phyloP scores from a whole-genome alignment of 2,797 vertebrate species.

The Nannoperca australis region DNA sequence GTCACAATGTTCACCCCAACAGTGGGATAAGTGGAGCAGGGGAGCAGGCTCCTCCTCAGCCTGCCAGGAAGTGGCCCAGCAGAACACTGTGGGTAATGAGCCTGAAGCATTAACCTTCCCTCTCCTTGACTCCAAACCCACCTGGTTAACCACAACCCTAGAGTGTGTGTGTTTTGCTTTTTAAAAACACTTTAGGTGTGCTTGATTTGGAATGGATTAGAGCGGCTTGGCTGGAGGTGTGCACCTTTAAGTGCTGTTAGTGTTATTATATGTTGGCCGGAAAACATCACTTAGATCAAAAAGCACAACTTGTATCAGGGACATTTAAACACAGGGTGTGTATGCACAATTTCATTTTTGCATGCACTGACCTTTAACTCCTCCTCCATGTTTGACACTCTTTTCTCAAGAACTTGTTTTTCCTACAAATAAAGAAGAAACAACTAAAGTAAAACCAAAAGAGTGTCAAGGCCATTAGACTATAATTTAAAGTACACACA shows the following conservation, averaged over 20 bases:
- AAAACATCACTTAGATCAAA: conserved; percentile 25
- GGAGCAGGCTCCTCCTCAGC: conserved; percentile 70
- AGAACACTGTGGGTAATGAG: conserved; percentile 76
- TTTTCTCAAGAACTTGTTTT: conserved; percentile 93
- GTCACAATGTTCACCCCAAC: conserved; percentile 82
- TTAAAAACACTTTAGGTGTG: conserved; percentile 57
- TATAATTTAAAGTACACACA: conserved; percentile 15
- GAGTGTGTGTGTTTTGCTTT: conserved; percentile 35
- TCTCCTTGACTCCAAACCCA: conserved; percentile 72
- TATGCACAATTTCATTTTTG: conserved; percentile 7
- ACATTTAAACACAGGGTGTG: conserved; percentile 28
- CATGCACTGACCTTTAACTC: conserved; percentile 93
- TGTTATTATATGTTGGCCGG: conserved; percentile 28
- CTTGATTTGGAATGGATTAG: conserved; percentile 55
- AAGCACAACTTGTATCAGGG: conserved; percentile 14
- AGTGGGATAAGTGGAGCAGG: conserved; percentile 76
- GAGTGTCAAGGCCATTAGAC: not conserved
- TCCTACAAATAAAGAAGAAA: conserved; percentile 84
- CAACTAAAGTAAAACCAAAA: not conserved
- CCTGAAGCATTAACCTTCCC: conserved; percentile 73
- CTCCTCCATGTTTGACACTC: conserved; percentile 96
- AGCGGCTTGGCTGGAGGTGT: conserved; percentile 39
- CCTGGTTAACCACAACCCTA: conserved; percentile 61
- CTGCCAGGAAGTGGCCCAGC: conserved; percentile 71
- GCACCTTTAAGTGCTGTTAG: conserved; percentile 29